phyloP scores from a whole-genome alignment of 1,140 invertebrate genomes.

The Drosophila pectinifera region DNA sequence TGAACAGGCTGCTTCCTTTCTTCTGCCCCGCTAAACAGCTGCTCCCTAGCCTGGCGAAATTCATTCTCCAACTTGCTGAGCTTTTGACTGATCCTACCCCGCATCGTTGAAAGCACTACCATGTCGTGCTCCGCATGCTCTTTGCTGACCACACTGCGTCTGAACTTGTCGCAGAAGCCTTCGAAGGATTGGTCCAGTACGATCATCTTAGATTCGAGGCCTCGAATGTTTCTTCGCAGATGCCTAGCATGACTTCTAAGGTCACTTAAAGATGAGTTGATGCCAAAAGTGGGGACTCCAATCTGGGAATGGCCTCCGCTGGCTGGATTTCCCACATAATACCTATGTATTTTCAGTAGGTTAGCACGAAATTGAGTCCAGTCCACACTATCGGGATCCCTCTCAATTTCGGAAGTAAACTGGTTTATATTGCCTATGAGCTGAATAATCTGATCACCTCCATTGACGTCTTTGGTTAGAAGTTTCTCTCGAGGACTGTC shows the following conservation, averaged over 20 bases:
- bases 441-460: not conserved
- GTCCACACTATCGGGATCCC: conserved; percentile 9
- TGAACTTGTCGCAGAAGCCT: conserved; percentile 22
- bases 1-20: not conserved
- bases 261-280: not conserved
- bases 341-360: conserved; percentile 38
- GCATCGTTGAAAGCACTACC: conserved; percentile 21
- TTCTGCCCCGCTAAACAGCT: not conserved
- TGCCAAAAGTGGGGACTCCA: not conserved
- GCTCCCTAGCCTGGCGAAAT: not conserved
- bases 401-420: conserved; percentile 33
- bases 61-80: conserved; percentile 47
- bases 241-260: not conserved
- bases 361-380: conserved; percentile 47
- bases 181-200: conserved; percentile 24
- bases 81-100: conserved; percentile 26
- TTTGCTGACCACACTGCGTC: conserved; percentile 9
- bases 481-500: not conserved
- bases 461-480: not conserved
- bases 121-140: conserved; percentile 39
- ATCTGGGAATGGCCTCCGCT: not conserved
- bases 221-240: conserved; percentile 1
- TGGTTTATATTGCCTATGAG: conserved; percentile 43
- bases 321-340: conserved; percentile 13
- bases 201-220: conserved; percentile 27